These are phyloP conservation scores for Elysia crispata DNA, from an alignment of 2,888 invertebrate species.

Conservation along the genomic window DNA sequence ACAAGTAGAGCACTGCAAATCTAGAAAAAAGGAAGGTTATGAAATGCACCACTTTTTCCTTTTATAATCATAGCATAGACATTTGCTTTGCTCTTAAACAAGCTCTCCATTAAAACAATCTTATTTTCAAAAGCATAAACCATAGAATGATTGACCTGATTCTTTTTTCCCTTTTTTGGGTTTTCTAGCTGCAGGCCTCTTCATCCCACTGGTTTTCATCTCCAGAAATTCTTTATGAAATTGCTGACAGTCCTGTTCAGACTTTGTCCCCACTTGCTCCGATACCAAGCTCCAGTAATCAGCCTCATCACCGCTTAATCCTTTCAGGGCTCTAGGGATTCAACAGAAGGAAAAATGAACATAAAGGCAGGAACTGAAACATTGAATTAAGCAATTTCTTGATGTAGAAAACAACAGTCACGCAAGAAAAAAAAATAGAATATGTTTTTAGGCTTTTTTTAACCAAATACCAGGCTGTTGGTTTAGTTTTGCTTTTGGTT, in stretches of 20 bases:
- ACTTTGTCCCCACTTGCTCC: conserved; percentile 24
- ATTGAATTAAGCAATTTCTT: too few relatives aligned
- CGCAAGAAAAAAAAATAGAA: too few relatives aligned
- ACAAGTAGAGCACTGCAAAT: too few relatives aligned
- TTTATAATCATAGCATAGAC: too few relatives aligned
- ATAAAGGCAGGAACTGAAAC: too few relatives aligned
- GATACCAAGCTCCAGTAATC: conserved; percentile 24
- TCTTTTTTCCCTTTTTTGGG: neutral
- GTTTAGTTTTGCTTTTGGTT: too few relatives aligned
- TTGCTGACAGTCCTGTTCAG: conserved; percentile 31
- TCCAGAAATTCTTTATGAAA: conserved; percentile 15
- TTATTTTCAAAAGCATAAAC: neutral
- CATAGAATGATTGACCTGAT: neutral
- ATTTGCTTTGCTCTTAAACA: neutral
- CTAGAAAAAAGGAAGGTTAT: too few relatives aligned
- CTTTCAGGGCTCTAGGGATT: conserved; percentile 33
- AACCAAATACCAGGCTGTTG: too few relatives aligned
- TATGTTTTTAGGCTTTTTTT: too few relatives aligned
- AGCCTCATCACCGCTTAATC: neutral
- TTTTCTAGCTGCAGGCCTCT: neutral
- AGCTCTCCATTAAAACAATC: neutral
- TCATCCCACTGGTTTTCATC: neutral
- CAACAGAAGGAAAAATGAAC: too few relatives aligned
- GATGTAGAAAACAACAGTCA: too few relatives aligned
- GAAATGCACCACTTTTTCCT: too few relatives aligned